Base-by-base conservation (phyloP, 2,888 invertebrate genomes). In the Uloborus plumipes region DNA sequence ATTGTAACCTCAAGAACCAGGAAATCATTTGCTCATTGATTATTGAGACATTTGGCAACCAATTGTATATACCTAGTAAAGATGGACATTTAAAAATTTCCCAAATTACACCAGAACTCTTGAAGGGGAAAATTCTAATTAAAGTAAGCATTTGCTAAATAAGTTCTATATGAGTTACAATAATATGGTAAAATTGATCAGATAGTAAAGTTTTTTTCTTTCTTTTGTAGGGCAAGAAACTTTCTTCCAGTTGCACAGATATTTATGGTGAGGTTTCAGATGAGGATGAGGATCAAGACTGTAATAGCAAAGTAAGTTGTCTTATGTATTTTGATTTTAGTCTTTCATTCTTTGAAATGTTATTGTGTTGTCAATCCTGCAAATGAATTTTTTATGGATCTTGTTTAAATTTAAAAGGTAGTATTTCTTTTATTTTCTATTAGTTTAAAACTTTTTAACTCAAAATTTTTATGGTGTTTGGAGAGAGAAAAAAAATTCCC, bases 211-310 rank as follows among this genome's bases (percentile, higher is more conserved):
- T 9, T 55, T 18, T 55, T 64, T 64, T 26, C 15, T 61, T 22
- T 22, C 11, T 15, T 49, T 49, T 53, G 26, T 86, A 91, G 91
- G 90, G 90, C 70, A 90, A 90, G 86, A 90, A 90, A 84, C 87
- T 91, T 61, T 87, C 88, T 11, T 71, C 85, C 14, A 86, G 87
- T 61, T 86, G 86, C 26, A 87, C 88, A 61, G 88, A 87, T 51
- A 61, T 71, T n/a, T 76, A 66, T 72, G 91, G 90, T 1, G 91
- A 91, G 61, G 91, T 91, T 6, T 90, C 90, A 1, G 91, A 91
- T 84, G 91, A 91, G 86, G 91, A 91, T 86, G 91, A 91, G 84
- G 89, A 90, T n/a, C 88, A 88, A 39, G 90, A 89, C 65, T 76
- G 76, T 22, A 83, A 47, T 26, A 79, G 69, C 26, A 81, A 73